Evolutionary conservation across 2,888 invertebrate genomes (phyloP).

Genomic region (Ferrisia virgata): DNA sequence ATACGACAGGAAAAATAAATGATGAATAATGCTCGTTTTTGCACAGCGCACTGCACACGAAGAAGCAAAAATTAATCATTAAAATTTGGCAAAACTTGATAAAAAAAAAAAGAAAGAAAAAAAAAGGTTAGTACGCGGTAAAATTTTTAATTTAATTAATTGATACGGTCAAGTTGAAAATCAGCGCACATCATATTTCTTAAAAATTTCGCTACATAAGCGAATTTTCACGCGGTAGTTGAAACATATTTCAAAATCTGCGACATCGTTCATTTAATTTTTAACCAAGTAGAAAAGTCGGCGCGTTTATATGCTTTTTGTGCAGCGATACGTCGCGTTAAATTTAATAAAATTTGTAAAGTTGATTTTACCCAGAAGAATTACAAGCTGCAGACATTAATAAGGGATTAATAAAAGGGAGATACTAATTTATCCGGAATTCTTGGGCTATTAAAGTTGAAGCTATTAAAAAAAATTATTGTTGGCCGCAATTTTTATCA

Average conservation of each 20-base stretch:
- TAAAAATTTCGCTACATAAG: slow-evolving; percentile 16
- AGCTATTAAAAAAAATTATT: slow-evolving; percentile 7
- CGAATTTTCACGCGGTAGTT: not conserved
- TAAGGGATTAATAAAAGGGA: not conserved
- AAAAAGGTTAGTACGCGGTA: not conserved
- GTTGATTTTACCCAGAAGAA: not conserved
- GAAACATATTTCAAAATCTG: slow-evolving; percentile 18
- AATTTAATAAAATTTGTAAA: not conserved
- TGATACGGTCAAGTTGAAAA: slow-evolving; percentile 17
- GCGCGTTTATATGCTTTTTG: not conserved
- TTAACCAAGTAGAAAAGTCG: not conserved
- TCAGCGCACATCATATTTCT: not conserved
- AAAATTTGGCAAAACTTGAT: not conserved
- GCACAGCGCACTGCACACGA: not conserved
- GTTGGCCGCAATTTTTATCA: not conserved
- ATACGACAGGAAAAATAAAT: not conserved
- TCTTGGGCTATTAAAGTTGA: not conserved
- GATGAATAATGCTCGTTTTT: not conserved
- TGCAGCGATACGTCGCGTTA: not conserved
- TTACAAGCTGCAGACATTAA: not conserved
- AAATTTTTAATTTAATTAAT: slow-evolving; percentile 18
- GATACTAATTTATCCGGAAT: not conserved
- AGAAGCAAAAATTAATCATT: not conserved
- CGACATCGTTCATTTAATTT: slow-evolving; percentile 16
- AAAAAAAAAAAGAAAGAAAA: too few relatives aligned